Evolutionary conservation across 2,888 invertebrate species (phyloP).

Genomic region (Eilema caniola): DNA sequence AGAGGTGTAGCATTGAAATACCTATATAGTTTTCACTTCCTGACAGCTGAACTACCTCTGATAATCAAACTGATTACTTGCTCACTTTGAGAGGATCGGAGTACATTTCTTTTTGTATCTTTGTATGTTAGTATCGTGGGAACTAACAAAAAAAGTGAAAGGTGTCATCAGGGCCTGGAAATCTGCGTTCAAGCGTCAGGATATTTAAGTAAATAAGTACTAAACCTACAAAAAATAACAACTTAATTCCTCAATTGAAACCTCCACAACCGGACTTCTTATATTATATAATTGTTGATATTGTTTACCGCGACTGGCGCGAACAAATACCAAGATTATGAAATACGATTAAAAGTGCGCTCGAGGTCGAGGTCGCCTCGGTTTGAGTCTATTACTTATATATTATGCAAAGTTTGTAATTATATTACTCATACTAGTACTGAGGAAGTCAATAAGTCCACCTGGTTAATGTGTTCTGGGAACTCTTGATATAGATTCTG

Average conservation of each 20-base stretch:
- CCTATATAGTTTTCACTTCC: too few species aligned
- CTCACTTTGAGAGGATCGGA: too few species aligned
- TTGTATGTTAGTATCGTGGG: too few species aligned
- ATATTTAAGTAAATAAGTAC: neutral
- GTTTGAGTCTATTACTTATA: neutral
- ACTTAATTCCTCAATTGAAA: neutral
- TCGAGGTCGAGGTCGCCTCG: neutral
- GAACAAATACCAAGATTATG: constrained; percentile 9
- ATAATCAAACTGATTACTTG: too few species aligned
- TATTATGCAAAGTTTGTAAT: neutral
- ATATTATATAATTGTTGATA: constrained; percentile 10
- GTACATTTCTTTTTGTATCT: neutral
- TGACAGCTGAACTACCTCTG: too few species aligned
- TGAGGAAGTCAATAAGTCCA: neutral
- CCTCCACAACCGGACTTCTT: neutral
- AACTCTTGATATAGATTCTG: too few species aligned
- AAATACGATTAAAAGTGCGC: neutral
- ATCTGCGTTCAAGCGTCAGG: neutral
- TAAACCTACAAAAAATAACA: neutral
- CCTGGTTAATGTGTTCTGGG: neutral
- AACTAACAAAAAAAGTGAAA: too few species aligned
- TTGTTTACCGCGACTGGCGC: neutral
- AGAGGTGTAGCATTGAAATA: too few species aligned
- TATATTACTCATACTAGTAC: neutral
- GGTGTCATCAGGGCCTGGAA: neutral